phyloP scores from a whole-genome alignment of 1,140 invertebrate species.

The Bombyx mori region DNA sequence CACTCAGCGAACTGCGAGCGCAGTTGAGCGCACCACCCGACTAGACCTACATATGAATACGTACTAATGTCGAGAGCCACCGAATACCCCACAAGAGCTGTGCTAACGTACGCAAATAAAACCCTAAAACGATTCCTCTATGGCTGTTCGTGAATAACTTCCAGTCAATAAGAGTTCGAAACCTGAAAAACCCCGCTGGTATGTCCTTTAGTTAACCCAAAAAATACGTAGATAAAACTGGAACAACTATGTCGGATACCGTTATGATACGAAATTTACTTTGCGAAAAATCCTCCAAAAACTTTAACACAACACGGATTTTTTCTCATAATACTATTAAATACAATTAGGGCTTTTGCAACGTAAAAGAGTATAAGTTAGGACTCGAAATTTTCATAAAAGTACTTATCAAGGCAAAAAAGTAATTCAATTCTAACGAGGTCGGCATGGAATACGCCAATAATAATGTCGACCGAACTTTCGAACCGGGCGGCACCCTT shows the following conservation, averaged over 20 bases:
- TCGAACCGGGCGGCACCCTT: slow-evolving; percentile 17
- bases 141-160: not conserved
- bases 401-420: slow-evolving; percentile 14
- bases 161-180: too few relatives aligned
- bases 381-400: slow-evolving; percentile 9
- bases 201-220: too few relatives aligned
- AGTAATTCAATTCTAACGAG: slow-evolving; percentile 17
- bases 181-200: too few relatives aligned
- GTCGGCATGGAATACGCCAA: slow-evolving; percentile 19
- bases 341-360: not conserved
- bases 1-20: slow-evolving; percentile 30
- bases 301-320: slow-evolving; percentile 2
- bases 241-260: too few relatives aligned
- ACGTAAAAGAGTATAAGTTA: slow-evolving; percentile 5
- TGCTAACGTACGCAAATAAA: slow-evolving; percentile 3
- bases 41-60: slow-evolving; percentile 6
- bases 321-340: slow-evolving; percentile 5
- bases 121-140: not conserved
- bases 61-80: slow-evolving; percentile 7
- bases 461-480: slow-evolving; percentile 22
- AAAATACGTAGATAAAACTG: too few relatives aligned
- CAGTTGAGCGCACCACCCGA: slow-evolving; percentile 14
- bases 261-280: too few relatives aligned
- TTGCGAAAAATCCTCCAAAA: not conserved
- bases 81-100: slow-evolving; percentile 3